Evolutionary conservation across 2,797 vertebrate genomes (phyloP), one percentile per base, ranked within the genome.

Genomic region (Pangasius sanitwongsei): DNA sequence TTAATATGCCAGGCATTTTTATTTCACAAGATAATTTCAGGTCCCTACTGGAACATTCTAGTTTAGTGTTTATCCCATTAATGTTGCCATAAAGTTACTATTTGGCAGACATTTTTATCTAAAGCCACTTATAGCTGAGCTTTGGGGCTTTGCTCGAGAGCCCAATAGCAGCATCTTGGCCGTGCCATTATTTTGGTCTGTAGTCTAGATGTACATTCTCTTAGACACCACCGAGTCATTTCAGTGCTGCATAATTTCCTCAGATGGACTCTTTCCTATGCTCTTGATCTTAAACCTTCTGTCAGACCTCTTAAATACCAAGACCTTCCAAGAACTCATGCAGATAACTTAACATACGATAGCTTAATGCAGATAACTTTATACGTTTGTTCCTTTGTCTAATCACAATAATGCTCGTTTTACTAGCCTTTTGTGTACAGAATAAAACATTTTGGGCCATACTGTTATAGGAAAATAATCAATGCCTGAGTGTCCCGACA

Each of bases 31-130:
- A 83, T 83, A 48, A 65, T 65, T 83, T 48, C 37, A 18, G 81
- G 61, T 83, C 82, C 59, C 82, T 48, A 5, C 37, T 83, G 82
- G 61, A 83, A 48, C 59, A 65, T 83, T 83, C 15, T n/a, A n/a
- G 82, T 83, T 83, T 83, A 83, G 59, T 65, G 82, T 65, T 83
- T 83, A 83, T 83, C 82, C 59, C 61, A 83, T 83, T 83, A 83
- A 48, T 48, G 59, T 65, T n/a, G 61, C 82, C 41, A 65, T 65
- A 48, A 83, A 83, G 59, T 44, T 83, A 83, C 6, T 4, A 65
- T 44, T 83, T 83, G 82, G 59, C 59, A 83, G 82, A 83, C 15
- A 11, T 16, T 65, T 83, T 65, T 11, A 65, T 83, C 59, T 61
- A 48, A n/a, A 63, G 78, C 78, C 78, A 81, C 78, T 81, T 81